Conservation (phyloP, 2,113 vertebrate species). For the Oreochromis aureus region DNA sequence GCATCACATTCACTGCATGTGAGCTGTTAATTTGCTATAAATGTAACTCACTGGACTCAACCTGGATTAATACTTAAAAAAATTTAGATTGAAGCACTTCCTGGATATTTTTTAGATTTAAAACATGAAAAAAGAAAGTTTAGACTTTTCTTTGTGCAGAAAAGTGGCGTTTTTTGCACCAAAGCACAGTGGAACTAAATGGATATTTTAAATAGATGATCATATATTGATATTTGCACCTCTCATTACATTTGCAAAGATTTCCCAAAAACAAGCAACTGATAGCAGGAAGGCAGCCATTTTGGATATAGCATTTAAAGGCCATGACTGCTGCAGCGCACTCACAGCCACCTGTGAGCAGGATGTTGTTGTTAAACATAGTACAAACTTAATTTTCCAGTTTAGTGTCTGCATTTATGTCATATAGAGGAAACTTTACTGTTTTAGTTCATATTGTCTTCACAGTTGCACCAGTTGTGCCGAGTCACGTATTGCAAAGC, state of each 20-base stretch:
- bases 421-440: background rate
- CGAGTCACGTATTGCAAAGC: background rate
- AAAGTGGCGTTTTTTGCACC: background rate
- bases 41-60: accelerated
- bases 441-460: background rate
- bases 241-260: background rate
- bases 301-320: background rate
- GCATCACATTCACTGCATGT: background rate
- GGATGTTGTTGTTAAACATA: background rate
- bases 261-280: background rate
- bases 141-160: background rate
- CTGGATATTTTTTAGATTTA: background rate
- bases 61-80: background rate
- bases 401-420: background rate
- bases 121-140: background rate
- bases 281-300: accelerated
- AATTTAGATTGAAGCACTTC: accelerated
- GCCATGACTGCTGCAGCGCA: background rate
- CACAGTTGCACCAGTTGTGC: background rate
- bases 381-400: background rate
- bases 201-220: background rate
- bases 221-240: background rate
- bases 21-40: background rate
- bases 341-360: background rate
- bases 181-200: accelerated